Percentiles rank a stretch among this genome's conserved stretches.
phyloP scores from a whole-genome alignment of 64 coral and sea anemone species.

The Dendrophyllia cribrosa region DNA sequence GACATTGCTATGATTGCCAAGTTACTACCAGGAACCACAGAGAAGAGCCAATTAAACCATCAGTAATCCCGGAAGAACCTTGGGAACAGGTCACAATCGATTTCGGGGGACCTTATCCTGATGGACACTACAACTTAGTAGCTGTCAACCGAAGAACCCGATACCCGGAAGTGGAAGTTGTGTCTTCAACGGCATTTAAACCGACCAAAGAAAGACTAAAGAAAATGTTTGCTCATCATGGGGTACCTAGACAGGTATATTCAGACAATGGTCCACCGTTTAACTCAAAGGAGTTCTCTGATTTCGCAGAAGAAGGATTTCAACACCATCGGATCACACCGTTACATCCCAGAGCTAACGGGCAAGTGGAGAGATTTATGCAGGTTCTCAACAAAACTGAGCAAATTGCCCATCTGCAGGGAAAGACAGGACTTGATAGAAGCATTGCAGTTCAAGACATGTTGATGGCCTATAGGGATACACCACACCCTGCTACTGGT shows the following conservation, averaged over 20 bases:
- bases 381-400: slow-evolving; percentile 64
- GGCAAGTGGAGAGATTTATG: slow-evolving; percentile 44
- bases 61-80: slow-evolving; percentile 40
- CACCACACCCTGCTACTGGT: slow-evolving; percentile 56
- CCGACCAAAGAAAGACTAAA: slow-evolving; percentile 5
- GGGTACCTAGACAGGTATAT: background rate
- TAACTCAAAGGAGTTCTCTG: background rate
- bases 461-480: slow-evolving; percentile 53
- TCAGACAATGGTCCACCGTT: background rate
- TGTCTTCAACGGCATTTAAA: background rate
- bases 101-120: slow-evolving; percentile 68
- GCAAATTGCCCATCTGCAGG: slow-evolving; percentile 66
- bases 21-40: slow-evolving; percentile 26
- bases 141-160: slow-evolving; percentile 20
- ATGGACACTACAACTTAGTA: slow-evolving; percentile 60
- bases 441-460: slow-evolving; percentile 40
- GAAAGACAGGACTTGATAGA: slow-evolving; percentile 25
- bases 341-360: slow-evolving; percentile 26
- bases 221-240: slow-evolving; percentile 34
- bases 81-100: slow-evolving; percentile 26
- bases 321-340: slow-evolving; percentile 43
- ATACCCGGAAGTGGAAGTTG: slow-evolving; percentile 28
- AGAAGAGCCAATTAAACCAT: slow-evolving; percentile 50
- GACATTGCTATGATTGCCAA: slow-evolving; percentile 48
- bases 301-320: slow-evolving; percentile 42